These are phyloP conservation scores for Torymus auratus DNA, from an alignment of 2,888 invertebrate species.

Conservation along the genomic window DNA sequence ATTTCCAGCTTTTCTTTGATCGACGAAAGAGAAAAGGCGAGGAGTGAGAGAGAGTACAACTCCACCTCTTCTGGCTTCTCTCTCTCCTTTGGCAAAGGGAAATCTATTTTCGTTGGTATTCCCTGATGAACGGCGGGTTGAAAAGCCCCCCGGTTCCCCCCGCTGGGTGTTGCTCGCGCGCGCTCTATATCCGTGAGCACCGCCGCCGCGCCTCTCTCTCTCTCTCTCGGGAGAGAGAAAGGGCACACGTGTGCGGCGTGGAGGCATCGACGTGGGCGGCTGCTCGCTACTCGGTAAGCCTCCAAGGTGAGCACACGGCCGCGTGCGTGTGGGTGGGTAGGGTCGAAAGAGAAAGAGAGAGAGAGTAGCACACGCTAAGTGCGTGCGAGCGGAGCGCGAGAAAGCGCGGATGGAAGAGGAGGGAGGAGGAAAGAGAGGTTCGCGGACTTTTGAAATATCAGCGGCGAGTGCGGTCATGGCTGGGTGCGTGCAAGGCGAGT, in stretches of 20 bases:
- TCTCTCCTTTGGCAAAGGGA: constrained; percentile 56
- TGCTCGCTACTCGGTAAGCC: constrained; percentile 20
- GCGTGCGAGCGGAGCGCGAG: neutral
- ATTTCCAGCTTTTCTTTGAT: constrained; percentile 45
- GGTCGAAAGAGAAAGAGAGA: neutral
- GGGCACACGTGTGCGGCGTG: constrained; percentile 40
- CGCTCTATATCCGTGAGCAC: constrained; percentile 45
- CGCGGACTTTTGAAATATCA: constrained; percentile 38
- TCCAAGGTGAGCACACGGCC: constrained; percentile 46
- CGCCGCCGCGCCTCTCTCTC: neutral
- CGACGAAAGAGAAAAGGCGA: constrained; percentile 31
- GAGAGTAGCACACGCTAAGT: neutral
- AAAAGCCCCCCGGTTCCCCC: constrained; percentile 64
- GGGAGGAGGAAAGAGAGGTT: constrained; percentile 1
- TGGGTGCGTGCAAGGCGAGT: no score
- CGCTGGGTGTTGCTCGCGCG: constrained; percentile 62
- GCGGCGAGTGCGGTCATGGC: no score
- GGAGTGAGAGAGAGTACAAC: constrained; percentile 21
- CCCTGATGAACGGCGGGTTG: constrained; percentile 65
- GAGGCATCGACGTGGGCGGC: constrained; percentile 48
- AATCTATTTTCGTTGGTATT: constrained; percentile 66
- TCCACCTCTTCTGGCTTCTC: constrained; percentile 1
- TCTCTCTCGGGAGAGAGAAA: constrained; percentile 12
- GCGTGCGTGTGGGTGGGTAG: neutral
- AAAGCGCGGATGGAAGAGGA: neutral